Base-by-base conservation (phyloP, 2,113 vertebrate species). In the Typhlomys cinereus region DNA sequence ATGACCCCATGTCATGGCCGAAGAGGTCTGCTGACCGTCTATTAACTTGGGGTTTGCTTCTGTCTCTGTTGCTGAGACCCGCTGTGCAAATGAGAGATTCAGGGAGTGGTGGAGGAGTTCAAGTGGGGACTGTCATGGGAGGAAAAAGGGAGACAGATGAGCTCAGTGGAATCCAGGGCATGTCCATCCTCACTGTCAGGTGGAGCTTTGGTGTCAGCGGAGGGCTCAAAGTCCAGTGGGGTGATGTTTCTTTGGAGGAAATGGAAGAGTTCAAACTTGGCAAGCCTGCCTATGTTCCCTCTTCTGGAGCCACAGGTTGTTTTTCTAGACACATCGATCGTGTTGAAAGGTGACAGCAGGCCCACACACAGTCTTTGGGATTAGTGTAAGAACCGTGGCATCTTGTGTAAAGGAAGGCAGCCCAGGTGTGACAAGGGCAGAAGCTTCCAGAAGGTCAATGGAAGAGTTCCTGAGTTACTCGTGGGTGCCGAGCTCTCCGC, bases 181-280 rank as follows among this genome's bases (percentile, higher is more conserved):
- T 89, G 70, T 66, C 57, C 67, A 57, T n/a, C 84, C 54, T 87
- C 83, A 20, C 50, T 66, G 20, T 64, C 46, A 89, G 15, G 7
- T 46, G 59, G 15, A 17, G 13, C 54, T 25, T 9, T 46, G 18
- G 41, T 87, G 88, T 83, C 70, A 71, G 31, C 34, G 20, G 25
- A 93, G 62, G 69, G 27, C 66, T 85, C 41, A 31, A 31, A n/a
- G 80, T 23, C 81, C 84, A 20, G 41, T 79, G 78, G 79, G 87
- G 50, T 90, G 46, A 67, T 73, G 84, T 89, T 94, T 92, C 87
- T 94, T 85, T 78, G 91, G 88, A 93, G 94, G 89, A 95, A 92
- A 75, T 88, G 74, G 74, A 90, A 94, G 64, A 82, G 88, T 85
- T 62, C 88, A 61, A 91, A 90, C 59, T 92, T 83, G 89, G 85